Conservation (phyloP, 1,140 invertebrate genomes). For the Drosophila sproati region DNA sequence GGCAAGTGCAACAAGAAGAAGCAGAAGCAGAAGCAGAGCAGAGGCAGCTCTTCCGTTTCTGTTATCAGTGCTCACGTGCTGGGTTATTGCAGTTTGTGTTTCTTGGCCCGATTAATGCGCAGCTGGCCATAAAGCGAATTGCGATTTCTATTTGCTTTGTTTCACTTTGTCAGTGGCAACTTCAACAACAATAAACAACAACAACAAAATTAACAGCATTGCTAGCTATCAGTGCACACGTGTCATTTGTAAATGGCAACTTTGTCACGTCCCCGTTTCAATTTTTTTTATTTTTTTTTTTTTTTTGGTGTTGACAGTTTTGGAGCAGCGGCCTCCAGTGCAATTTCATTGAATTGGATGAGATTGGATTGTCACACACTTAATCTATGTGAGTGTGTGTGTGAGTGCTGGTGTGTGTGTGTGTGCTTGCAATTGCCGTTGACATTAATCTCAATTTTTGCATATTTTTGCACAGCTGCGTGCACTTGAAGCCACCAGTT, state of each 20-base stretch:
- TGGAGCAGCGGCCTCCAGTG: constrained; percentile 44
- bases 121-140: constrained; percentile 33
- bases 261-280: constrained; percentile 73
- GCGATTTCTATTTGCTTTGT: constrained; percentile 42
- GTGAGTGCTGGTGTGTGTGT: neutral
- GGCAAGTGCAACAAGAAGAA: constrained; percentile 28
- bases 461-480: constrained; percentile 72
- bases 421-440: constrained; percentile 29
- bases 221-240: constrained; percentile 55
- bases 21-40: constrained; percentile 26
- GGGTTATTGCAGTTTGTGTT: constrained; percentile 24
- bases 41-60: constrained; percentile 54
- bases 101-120: constrained; percentile 48
- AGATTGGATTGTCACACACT: constrained; percentile 19
- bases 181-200: constrained; percentile 2
- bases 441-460: constrained; percentile 78
- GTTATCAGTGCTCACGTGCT: constrained; percentile 71
- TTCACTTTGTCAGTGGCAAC: constrained; percentile 33
- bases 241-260: constrained; percentile 72
- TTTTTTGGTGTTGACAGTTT: constrained; percentile 55
- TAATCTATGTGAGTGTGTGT: constrained; percentile 9
- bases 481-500: constrained; percentile 42
- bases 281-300: neutral
- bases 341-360: constrained; percentile 29
- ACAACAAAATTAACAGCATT: neutral